phyloP scores from a whole-genome alignment of 2,797 vertebrate genomes.

The Streptopelia turtur region DNA sequence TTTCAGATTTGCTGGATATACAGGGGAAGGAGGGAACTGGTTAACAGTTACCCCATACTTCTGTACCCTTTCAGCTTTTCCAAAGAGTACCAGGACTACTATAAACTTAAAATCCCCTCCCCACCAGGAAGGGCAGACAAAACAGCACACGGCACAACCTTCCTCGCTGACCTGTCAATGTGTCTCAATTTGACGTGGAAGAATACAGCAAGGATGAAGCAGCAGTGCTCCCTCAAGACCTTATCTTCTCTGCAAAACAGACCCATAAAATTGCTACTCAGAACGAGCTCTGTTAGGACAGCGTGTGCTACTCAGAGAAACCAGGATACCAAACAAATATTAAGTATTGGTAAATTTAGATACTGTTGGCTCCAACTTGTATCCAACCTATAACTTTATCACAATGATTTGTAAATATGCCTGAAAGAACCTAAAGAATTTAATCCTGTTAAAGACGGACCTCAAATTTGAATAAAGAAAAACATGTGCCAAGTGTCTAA shows the following conservation, averaged over 20 bases:
- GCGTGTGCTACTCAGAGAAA: background rate
- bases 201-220: background rate
- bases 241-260: background rate
- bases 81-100: background rate
- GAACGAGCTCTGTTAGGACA: rapidly evolving
- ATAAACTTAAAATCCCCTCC: background rate
- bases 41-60: background rate
- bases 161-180: background rate
- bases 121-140: background rate
- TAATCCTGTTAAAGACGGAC: background rate
- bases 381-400: background rate
- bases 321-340: background rate
- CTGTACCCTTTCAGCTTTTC: background rate
- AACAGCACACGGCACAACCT: background rate
- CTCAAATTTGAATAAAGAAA: background rate
- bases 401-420: background rate
- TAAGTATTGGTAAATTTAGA: background rate
- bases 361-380: background rate
- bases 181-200: background rate
- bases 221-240: background rate
- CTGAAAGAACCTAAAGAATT: conserved; percentile 1
- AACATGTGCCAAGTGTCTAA: background rate
- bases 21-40: background rate
- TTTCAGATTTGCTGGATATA: conserved; percentile 29
- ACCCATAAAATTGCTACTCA: background rate